Base-by-base conservation (phyloP, 2,888 invertebrate genomes). In the Dusona sp. region DNA sequence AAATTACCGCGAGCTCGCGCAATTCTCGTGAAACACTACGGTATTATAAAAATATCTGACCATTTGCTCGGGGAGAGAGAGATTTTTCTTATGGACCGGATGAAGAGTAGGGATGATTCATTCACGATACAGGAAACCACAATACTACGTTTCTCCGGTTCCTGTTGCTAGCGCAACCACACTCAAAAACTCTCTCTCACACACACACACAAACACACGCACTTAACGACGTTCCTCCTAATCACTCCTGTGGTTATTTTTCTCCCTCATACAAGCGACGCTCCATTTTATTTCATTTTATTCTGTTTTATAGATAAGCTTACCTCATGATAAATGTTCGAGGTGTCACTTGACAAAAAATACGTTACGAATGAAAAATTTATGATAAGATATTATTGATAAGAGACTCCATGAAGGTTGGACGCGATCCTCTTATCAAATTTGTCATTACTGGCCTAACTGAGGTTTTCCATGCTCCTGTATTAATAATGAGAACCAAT, bases 51-150 rank as follows among this genome's bases (percentile, higher is more conserved):
- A 67, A 11, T n/a, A n/a, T 67, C 67, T 67, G 36, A 67, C 9
- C 19, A 19, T 36, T n/a, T 65, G 67, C 67, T 3, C n/a, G 2
- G 7, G 64, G 65, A 19, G 36, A 7, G 9, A 36, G 16, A 29
- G 16, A 61, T 61, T 13, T 61, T 61, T 61, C 36, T 67, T 13
- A 9, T n/a, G 51, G 13, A 51, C 51, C 33, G 57, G 57, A 61
- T 45, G 22, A 61, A 45, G 61, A 61, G 61, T 33, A 33, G 33
- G 3, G 33, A 72, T 72, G 36, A 80, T 42, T 79, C 79, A 80
- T 64, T 25, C 19, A n/a, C 48, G 48, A 54, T 57, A 79, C 72
- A 72, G 79, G 64, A 80, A 80, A 72, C 79, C 79, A 33, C 79
- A 65, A 33, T 36, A 36, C 25, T 61, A n/a, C 48, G 79, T 61